A percentile compares a stretch with the other conserved stretches of the same genome.
Evolutionary conservation across 2,797 vertebrate species (phyloP).

Genomic region (Psittacula derbiana): DNA sequence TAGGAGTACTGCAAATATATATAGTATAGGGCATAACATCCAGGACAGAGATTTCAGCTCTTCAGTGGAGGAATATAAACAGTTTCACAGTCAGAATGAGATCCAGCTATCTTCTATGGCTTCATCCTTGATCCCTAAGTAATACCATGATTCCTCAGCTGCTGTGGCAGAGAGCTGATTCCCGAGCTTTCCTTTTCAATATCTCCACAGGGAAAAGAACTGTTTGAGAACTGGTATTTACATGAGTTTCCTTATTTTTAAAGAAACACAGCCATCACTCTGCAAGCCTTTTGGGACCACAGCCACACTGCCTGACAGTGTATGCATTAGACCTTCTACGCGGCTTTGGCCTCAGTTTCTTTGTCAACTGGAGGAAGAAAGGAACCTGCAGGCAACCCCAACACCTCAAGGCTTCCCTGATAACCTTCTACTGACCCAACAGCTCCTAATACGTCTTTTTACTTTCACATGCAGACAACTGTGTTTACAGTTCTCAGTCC

Average conservation of each 20-base stretch:
- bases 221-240: neutral
- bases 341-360: neutral
- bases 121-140: neutral
- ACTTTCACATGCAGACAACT: neutral
- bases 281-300: neutral
- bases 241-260: neutral
- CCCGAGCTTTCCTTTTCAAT: neutral
- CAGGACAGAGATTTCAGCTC: neutral
- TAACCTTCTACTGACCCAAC: neutral
- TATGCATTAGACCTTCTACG: neutral
- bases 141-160: neutral
- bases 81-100: neutral
- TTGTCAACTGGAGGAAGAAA: neutral
- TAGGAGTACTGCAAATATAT: neutral
- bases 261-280: neutral
- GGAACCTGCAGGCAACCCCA: neutral
- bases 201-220: neutral
- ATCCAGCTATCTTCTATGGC: neutral
- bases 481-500: neutral
- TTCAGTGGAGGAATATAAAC: neutral
- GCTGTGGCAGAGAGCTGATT: neutral
- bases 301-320: neutral
- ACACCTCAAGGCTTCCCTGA: neutral
- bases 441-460: neutral
- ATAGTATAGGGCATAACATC: neutral